Percentiles rank a stretch among this genome's conserved stretches.
These are phyloP conservation scores for Diplazon laetatorius DNA, from an alignment of 2,888 invertebrate species.

Conservation along the genomic window DNA sequence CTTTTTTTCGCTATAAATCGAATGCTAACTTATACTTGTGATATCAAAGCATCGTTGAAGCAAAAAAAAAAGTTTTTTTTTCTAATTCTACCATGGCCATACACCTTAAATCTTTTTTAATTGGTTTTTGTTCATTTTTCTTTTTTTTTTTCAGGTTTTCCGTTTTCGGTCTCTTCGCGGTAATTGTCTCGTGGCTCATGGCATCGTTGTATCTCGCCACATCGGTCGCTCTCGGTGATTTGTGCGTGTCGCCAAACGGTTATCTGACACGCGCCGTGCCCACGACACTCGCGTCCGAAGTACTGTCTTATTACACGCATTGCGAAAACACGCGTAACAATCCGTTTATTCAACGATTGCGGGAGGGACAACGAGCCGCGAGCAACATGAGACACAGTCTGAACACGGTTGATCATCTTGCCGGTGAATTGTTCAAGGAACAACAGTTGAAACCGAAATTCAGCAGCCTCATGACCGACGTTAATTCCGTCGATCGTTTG, in stretches of 20 bases:
- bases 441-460: slow-evolving; percentile 87
- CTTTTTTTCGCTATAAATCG: no score
- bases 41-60: no score
- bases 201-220: slow-evolving; percentile 93
- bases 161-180: slow-evolving; percentile 92
- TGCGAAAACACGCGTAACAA: slow-evolving; percentile 91
- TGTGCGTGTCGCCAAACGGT: slow-evolving; percentile 93
- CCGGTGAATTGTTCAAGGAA: slow-evolving; percentile 84
- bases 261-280: slow-evolving; percentile 85
- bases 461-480: slow-evolving; percentile 90
- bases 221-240: slow-evolving; percentile 92
- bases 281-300: slow-evolving; percentile 81
- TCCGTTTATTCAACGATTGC: slow-evolving; percentile 91
- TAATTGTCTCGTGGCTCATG: slow-evolving; percentile 94
- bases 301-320: slow-evolving; percentile 91
- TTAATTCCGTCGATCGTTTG: slow-evolving; percentile 90
- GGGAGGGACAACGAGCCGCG: slow-evolving; percentile 90
- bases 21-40: no score
- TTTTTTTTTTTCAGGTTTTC: slow-evolving; percentile 86
- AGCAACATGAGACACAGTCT: slow-evolving; percentile 84
- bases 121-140: no score
- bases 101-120: no score
- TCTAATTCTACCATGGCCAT: no score
- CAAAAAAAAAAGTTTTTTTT: no score
- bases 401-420: slow-evolving; percentile 83